phyloP scores from a whole-genome alignment of 2,888 invertebrate species.

The Epirrhoe alternata region DNA sequence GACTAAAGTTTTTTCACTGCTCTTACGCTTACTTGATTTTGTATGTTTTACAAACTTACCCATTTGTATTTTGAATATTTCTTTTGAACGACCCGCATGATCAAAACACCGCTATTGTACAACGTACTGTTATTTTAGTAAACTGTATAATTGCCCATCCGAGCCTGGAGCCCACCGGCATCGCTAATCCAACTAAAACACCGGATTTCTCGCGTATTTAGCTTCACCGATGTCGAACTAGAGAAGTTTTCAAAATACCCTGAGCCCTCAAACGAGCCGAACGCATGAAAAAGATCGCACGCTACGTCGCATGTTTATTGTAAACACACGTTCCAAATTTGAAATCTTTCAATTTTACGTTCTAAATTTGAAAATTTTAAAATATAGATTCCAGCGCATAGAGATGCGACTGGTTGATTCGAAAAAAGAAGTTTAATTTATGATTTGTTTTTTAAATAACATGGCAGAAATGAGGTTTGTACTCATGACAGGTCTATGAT shows the following conservation, averaged over 20 bases:
- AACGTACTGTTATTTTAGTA: conserved; percentile 50
- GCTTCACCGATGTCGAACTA: conserved; percentile 44
- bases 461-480: too few relatives aligned
- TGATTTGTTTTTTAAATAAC: too few relatives aligned
- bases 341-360: conserved; percentile 4
- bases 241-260: conserved; percentile 54
- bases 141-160: conserved; percentile 41
- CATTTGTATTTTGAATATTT: conserved; percentile 7
- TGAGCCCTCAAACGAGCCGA: conserved; percentile 45
- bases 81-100: conserved; percentile 40
- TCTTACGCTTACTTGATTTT: conserved; percentile 3
- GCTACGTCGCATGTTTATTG: conserved; percentile 45
- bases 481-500: too few relatives aligned
- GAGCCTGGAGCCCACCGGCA: conserved; percentile 59
- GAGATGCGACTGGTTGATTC: too few relatives aligned
- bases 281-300: conserved; percentile 43
- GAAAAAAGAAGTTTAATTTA: too few relatives aligned
- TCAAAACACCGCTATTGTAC: conserved; percentile 45
- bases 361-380: background rate
- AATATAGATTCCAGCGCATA: too few relatives aligned
- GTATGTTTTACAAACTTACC: background rate
- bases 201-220: conserved; percentile 48
- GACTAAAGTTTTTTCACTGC: background rate
- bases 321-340: conserved; percentile 39
- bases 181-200: conserved; percentile 52